These are phyloP conservation scores for Cyphomyrus plagiostoma DNA, from an alignment of 2,113 vertebrate genomes.

Conservation along the genomic window DNA sequence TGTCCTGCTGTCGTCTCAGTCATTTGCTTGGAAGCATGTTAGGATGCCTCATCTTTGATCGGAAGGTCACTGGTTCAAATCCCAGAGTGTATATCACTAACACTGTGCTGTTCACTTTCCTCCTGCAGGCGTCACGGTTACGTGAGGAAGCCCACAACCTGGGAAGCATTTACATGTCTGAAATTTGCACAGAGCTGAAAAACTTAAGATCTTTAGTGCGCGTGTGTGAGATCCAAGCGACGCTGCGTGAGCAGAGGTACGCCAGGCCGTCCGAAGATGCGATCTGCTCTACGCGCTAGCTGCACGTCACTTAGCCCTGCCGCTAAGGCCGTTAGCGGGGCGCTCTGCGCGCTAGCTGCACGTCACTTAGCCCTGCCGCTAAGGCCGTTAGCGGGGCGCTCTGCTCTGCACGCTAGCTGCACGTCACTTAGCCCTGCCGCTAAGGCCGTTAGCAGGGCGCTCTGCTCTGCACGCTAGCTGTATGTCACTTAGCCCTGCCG, in stretches of 20 bases:
- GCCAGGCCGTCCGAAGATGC: neutral
- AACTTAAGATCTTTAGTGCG: conserved; percentile 96
- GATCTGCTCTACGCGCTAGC: neutral
- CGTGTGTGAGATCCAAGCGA: conserved; percentile 99
- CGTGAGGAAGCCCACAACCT: conserved; percentile 94
- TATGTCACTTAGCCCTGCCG: neutral
- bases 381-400: neutral
- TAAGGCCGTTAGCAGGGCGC: neutral
- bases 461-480: neutral
- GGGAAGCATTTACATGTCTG: conserved; percentile 97
- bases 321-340: neutral
- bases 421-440: neutral
- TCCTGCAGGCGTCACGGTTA: conserved; percentile 77
- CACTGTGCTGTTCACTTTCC: neutral
- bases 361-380: neutral
- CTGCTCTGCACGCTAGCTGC: neutral
- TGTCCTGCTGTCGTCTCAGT: neutral
- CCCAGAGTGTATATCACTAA: neutral
- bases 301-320: neutral
- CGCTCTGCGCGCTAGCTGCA: neutral
- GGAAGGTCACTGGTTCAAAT: neutral
- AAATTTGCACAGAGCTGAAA: conserved; percentile 99
- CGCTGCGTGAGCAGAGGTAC: conserved; percentile 95
- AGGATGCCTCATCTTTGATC: neutral
- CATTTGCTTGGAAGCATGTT: neutral